Evolutionary conservation across 2,888 invertebrate genomes (phyloP).

Genomic region (Lasioglossum calceatum): DNA sequence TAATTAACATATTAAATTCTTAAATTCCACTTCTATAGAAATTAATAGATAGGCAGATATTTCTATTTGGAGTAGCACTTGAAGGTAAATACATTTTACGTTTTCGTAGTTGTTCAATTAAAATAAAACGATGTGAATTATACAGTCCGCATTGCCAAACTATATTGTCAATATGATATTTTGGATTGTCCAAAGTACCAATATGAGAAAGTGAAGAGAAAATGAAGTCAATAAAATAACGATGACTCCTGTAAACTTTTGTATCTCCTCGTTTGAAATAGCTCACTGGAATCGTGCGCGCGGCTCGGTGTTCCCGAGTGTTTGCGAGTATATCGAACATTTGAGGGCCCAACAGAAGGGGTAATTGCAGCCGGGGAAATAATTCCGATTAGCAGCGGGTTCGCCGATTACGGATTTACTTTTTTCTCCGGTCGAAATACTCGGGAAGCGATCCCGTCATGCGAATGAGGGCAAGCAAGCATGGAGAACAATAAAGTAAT

Average conservation of each 20-base stretch:
- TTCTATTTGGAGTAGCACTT: background rate
- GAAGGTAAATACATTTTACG: no score
- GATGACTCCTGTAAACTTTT: background rate
- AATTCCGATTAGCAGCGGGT: conserved; percentile 35
- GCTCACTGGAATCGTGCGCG: background rate
- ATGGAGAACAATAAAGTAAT: conserved; percentile 76
- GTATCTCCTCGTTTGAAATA: background rate
- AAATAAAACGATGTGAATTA: background rate
- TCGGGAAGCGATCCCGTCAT: conserved; percentile 35
- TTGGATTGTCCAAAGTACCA: background rate
- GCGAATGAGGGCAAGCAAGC: conserved; percentile 70
- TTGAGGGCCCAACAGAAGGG: background rate
- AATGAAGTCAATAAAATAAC: background rate
- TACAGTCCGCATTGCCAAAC: background rate
- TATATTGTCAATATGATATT: background rate
- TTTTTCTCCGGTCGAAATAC: conserved; percentile 23
- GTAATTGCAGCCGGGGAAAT: conserved; percentile 11
- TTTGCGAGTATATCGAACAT: background rate
- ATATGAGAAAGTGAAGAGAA: background rate
- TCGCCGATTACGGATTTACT: conserved; percentile 28
- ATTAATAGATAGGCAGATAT: no score
- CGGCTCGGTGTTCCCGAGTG: background rate
- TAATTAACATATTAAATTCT: no score
- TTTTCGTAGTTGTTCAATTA: no score
- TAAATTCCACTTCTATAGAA: no score